Base-by-base conservation (phyloP, 1,140 invertebrate species). In the Papilio dardanus region DNA sequence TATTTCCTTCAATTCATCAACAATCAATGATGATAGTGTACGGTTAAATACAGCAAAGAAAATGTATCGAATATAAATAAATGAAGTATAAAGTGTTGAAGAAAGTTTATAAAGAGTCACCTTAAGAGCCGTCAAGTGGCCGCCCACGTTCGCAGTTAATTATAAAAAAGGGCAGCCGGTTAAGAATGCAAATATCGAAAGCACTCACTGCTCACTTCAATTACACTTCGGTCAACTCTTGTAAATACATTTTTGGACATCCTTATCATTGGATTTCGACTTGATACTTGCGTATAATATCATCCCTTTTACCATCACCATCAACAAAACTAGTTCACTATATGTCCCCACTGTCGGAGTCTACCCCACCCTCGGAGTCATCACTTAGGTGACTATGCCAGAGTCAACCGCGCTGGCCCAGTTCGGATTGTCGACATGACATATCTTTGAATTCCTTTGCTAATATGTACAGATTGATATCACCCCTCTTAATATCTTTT, bases 161-260 rank as follows among this genome's bases (percentile, higher is more conserved):
- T 73, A 73, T 73, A 73, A 73, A 73, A 73, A 73, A 73, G 42
- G 71, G 71, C 46, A 33, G 71, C 71, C 71, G 33, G 71, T 73
- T 73, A 73, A 73, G 71, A 73, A 58, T 58, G 71, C 58, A 73
- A 58, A 73, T 58, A 28, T 73, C 71, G 46, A 58, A 73, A 58
- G 71, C 71, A 21, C 42, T 33, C 6, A 21, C 35, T 42, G 14
- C 42, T 33, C 6, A 21, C 35, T 42, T 73, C 71, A 73, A 37
- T 73, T 73, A 73, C 30, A 58, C 54, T 16, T 3, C 12, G 24
- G 19, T 6, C 19, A 19, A 28, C 71, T 10, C 71, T 69, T 69
- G 46, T 33, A 33, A 21, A 31, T 54, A 33, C 46, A 54, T 4
- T 58, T 73, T 73, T 73, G 46, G 42, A 31, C 71, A 58, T 35